Conservation (phyloP, 2,888 invertebrate species). For the Polydesmus complanatus region DNA sequence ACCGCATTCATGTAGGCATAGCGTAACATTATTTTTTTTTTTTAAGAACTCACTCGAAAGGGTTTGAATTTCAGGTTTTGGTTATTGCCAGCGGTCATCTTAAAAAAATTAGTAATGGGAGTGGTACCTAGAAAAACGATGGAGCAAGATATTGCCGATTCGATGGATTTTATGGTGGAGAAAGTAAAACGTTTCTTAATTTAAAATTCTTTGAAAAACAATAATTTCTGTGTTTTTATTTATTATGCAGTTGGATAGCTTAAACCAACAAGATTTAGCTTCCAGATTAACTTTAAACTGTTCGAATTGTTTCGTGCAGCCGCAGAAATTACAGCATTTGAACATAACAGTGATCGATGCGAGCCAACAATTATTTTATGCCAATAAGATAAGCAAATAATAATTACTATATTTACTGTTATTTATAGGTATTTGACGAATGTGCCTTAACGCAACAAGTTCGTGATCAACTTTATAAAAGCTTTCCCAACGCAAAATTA, state of each 20-base stretch:
- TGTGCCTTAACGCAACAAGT: slow-evolving; percentile 62
- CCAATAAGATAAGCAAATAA: neutral
- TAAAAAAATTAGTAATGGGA: slow-evolving; percentile 79
- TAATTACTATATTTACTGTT: neutral
- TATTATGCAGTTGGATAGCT: slow-evolving; percentile 55
- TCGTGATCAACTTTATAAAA: slow-evolving; percentile 66
- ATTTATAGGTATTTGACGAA: slow-evolving; percentile 55
- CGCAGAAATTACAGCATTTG: slow-evolving; percentile 50
- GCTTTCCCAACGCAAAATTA: slow-evolving; percentile 68
- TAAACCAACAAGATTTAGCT: slow-evolving; percentile 67
- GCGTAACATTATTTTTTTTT: neutral
- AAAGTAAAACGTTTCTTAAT: slow-evolving; percentile 41
- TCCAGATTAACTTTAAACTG: slow-evolving; percentile 77
- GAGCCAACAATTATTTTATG: slow-evolving; percentile 22
- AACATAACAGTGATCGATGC: slow-evolving; percentile 73
- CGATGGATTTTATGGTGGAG: slow-evolving; percentile 83
- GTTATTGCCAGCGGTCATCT: slow-evolving; percentile 66
- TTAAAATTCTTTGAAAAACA: neutral
- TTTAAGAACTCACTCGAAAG: too few relatives aligned
- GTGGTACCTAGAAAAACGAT: slow-evolving; percentile 55
- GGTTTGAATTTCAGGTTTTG: slow-evolving; percentile 47
- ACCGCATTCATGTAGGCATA: slow-evolving; percentile 54
- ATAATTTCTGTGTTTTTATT: neutral
- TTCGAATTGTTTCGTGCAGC: slow-evolving; percentile 60
- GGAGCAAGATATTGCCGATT: slow-evolving; percentile 62